Conservation (phyloP, 2,113 vertebrate species). For the Gadus chalcogrammus region DNA sequence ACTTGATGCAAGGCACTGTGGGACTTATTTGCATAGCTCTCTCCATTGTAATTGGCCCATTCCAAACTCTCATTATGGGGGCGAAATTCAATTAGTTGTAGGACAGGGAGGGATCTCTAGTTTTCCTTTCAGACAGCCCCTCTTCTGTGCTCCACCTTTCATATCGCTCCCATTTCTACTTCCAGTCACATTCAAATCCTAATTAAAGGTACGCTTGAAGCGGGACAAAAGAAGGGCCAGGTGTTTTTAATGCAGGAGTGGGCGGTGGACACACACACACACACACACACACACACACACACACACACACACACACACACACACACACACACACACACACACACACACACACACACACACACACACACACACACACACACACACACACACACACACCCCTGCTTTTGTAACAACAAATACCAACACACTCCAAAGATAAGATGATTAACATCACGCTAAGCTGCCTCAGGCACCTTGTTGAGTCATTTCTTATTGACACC, state of each 20-base stretch:
- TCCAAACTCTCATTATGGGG: slow-evolving; percentile 69
- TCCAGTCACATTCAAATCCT: slow-evolving; percentile 39
- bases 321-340: no score
- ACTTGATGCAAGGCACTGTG: slow-evolving; percentile 60
- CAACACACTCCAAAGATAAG: slow-evolving; percentile 2
- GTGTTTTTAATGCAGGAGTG: slow-evolving; percentile 7
- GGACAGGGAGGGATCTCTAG: slow-evolving; percentile 45
- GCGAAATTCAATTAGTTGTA: slow-evolving; percentile 68
- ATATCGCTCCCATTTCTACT: slow-evolving; percentile 4
- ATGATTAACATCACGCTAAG: slow-evolving; percentile 12
- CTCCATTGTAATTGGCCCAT: slow-evolving; percentile 63
- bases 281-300: no score
- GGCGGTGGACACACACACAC: slow-evolving; percentile 14
- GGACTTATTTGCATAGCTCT: slow-evolving; percentile 70
- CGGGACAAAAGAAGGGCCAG: slow-evolving; percentile 38
- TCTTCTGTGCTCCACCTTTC: slow-evolving; percentile 46
- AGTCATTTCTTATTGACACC: slow-evolving; percentile 15
- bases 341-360: slow-evolving; percentile 9
- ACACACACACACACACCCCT: no score
- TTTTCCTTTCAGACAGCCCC: slow-evolving; percentile 47
- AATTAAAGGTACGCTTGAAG: slow-evolving; percentile 56
- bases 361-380: no score
- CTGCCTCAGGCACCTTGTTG: slow-evolving; percentile 4
- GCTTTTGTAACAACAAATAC: not conserved
- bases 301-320: no score